These are phyloP conservation scores for Balearica regulorum DNA, from an alignment of 2,797 vertebrate species.

Conservation along the genomic window DNA sequence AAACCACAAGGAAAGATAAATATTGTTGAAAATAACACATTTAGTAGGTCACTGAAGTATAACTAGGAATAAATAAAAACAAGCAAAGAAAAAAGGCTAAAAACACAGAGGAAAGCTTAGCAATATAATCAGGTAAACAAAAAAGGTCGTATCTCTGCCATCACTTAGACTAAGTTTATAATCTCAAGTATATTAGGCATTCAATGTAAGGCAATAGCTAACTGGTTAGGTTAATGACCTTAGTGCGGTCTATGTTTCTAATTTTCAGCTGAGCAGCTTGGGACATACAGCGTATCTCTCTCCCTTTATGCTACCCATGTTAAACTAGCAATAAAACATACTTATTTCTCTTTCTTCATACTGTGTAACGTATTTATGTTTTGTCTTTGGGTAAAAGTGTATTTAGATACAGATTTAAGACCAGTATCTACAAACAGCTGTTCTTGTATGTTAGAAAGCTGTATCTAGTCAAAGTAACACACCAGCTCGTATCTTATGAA, in stretches of 20 bases:
- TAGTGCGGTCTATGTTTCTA: neutral
- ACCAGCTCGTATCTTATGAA: neutral
- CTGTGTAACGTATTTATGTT: neutral
- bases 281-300: neutral
- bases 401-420: neutral
- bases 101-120: neutral
- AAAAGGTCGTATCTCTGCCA: neutral
- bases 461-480: neutral
- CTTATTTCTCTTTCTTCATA: neutral
- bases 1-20: neutral
- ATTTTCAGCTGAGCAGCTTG: neutral
- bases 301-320: rapidly evolving
- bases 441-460: neutral
- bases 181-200: neutral
- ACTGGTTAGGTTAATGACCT: neutral
- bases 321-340: neutral
- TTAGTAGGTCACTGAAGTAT: neutral
- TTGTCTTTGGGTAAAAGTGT: neutral
- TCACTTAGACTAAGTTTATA: neutral
- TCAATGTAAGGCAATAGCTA: neutral
- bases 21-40: neutral
- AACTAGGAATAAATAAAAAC: conserved; percentile 1
- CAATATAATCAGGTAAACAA: neutral
- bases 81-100: neutral
- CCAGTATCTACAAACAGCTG: neutral